Percentiles rank a stretch among this genome's conserved stretches.
Evolutionary conservation across 2,797 vertebrate species (phyloP).

Genomic region (Caiman crocodilus): DNA sequence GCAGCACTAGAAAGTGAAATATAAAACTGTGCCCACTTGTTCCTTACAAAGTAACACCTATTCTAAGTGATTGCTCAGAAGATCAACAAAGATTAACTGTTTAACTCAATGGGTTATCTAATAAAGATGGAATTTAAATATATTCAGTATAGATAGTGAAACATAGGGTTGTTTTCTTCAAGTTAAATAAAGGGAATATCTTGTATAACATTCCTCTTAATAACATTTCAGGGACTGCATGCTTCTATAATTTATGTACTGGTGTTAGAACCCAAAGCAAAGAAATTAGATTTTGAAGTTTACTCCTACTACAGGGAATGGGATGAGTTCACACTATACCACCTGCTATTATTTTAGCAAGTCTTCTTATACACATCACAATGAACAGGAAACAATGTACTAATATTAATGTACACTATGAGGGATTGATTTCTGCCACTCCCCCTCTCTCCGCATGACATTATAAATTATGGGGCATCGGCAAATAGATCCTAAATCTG

Average conservation of each 20-base stretch:
- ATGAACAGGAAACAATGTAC: constrained; percentile 11
- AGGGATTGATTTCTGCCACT: constrained; percentile 22
- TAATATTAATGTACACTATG: constrained; percentile 62
- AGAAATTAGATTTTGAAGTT: constrained; percentile 34
- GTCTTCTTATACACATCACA: constrained; percentile 2
- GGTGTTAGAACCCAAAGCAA: constrained; percentile 11
- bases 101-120: not conserved
- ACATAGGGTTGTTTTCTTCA: not conserved
- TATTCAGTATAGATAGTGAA: not conserved
- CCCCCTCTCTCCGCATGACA: constrained; percentile 3
- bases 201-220: not conserved
- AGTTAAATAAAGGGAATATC: not conserved
- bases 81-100: not conserved
- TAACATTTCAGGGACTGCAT: not conserved
- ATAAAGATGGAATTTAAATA: not conserved
- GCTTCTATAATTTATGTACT: not conserved
- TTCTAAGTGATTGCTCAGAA: not conserved
- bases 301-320: constrained; percentile 16
- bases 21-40: not conserved
- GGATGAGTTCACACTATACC: constrained; percentile 64
- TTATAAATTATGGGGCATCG: constrained; percentile 68
- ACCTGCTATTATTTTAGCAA: constrained; percentile 55
- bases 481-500: constrained; percentile 55
- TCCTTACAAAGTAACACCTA: not conserved
- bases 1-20: not conserved